Evolutionary conservation across 2,113 vertebrate genomes (phyloP), one percentile per base, ranked within the genome.

Genomic region (Rhinichthys klamathensis): DNA sequence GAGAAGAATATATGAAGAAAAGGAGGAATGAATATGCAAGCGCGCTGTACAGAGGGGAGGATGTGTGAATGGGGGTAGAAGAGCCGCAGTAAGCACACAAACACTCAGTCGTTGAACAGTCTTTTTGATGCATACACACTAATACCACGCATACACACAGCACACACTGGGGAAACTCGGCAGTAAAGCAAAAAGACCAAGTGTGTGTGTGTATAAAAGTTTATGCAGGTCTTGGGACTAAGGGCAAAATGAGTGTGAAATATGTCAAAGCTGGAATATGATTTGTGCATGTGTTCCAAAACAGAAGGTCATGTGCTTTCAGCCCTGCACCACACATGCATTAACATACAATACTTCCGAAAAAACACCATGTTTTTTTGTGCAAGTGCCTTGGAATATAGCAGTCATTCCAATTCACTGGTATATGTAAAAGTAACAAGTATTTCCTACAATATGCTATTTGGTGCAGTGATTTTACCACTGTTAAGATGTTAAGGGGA

Each of bases 181-280:
- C 27, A 54, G 46, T 76, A 32, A 76, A 32, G 74, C 15, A 32
- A 32, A 54, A 54, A 54, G 25, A 76, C 54, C 49, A 23, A 32
- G 46, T 18, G 15, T 44, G 25, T 79, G 25, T 18, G 25, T 79
- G 27, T 18, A 54, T 54, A 56, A 56, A n/a, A 44, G 16, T 51
- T 63, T 25, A 7, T 76, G 70, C 73, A 74, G 63, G 82, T 38
- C 35, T 63, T 70, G 38, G 60, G 77, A 75, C 49, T 80, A 12
- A 56, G 30, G 72, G 72, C 83, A 70, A 78, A 83, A 83, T 83
- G 44, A 27, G 75, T 63, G 77, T 86, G 72, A 86, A 83, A 61
- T n/a, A 56, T 46, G 84, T 86, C 56, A 82, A 72, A 83, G 63
- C 54, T 73, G 75, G 77, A 84, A 85, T 83, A 76, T 75, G 65